Evolutionary conservation across 2,888 invertebrate species (phyloP), one percentile per base, ranked within the genome.

Genomic region (Meloe dianella): DNA sequence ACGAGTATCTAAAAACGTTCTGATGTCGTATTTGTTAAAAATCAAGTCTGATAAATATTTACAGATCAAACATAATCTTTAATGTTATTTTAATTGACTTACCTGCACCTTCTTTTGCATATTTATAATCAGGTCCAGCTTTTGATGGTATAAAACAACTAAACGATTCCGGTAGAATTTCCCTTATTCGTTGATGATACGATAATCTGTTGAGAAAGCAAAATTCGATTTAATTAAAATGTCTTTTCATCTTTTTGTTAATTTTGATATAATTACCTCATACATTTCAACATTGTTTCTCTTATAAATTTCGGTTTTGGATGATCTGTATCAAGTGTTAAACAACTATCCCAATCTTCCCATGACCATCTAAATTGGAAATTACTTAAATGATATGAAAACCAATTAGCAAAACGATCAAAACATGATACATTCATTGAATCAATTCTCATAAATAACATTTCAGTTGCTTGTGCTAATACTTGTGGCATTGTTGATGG

Each of bases 341-440:
- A 85, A 77, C 94, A 94, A 14, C 91, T 90, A 79, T 93, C 93
- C 96, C 96, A 96, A 80, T 96, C 96, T 74, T 96, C 95, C 99
- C 99, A 99, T 2, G 96, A 96, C 98, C 98, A 99, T 63, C 97
- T 91, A 83, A 97, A 99, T 84, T 99, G 98, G 84, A 99, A 99
- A 86, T 99, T 99, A 83, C 98, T 98, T 84, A 99, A 87, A 85
- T 99, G 98, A 83, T 98, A 98, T 0, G 95, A 91, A 84, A 99
- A 99, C 99, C 99, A 99, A 82, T 91, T 92, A 27, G 94, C 94
- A 83, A 99, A 97, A 77, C 98, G 91, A 84, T 99, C 98, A 84
- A 98, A 95, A 81, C 97, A 96, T 1, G 95, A 92, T 0, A 96
- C 93, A 82, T 98, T 97, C 98, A 99, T 98, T 0, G 94, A 91